Percentiles rank a stretch among this genome's conserved stretches.
Evolutionary conservation across 2,113 vertebrate genomes (phyloP).

Genomic region (Pygoscelis antarcticus): DNA sequence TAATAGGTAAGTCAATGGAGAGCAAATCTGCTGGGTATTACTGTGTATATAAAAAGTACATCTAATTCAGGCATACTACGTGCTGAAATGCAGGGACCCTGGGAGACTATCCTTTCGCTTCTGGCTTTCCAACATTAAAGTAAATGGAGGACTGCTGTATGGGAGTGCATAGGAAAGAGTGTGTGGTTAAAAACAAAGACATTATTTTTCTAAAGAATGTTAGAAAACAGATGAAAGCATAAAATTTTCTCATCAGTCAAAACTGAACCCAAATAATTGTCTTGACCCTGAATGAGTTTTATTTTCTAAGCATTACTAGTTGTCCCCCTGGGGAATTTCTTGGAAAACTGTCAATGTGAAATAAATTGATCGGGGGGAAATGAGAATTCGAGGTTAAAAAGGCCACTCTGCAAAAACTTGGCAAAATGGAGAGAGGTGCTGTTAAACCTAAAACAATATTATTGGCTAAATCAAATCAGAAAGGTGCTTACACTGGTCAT

Average conservation of each 20-base stretch:
- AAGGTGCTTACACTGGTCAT: background rate
- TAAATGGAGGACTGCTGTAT: background rate
- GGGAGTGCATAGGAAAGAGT: background rate
- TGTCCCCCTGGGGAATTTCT: background rate
- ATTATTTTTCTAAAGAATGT: background rate
- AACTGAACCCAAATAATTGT: background rate
- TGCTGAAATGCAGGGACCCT: background rate
- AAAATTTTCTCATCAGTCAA: background rate
- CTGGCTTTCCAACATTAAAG: background rate
- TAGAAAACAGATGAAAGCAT: background rate
- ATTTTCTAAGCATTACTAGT: background rate
- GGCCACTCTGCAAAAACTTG: background rate
- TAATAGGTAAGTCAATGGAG: background rate
- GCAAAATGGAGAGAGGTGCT: background rate
- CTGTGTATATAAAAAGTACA: background rate
- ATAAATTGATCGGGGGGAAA: background rate
- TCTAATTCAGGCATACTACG: background rate
- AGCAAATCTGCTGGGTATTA: background rate
- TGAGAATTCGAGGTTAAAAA: background rate
- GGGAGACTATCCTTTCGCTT: background rate
- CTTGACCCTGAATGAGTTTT: background rate
- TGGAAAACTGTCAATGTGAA: background rate
- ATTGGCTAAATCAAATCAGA: background rate
- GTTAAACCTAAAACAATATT: background rate
- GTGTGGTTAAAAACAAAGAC: background rate